A percentile compares a stretch with the other conserved stretches of the same genome.
Conservation (phyloP, 1,140 invertebrate genomes). For the Habropoda laboriosa region DNA sequence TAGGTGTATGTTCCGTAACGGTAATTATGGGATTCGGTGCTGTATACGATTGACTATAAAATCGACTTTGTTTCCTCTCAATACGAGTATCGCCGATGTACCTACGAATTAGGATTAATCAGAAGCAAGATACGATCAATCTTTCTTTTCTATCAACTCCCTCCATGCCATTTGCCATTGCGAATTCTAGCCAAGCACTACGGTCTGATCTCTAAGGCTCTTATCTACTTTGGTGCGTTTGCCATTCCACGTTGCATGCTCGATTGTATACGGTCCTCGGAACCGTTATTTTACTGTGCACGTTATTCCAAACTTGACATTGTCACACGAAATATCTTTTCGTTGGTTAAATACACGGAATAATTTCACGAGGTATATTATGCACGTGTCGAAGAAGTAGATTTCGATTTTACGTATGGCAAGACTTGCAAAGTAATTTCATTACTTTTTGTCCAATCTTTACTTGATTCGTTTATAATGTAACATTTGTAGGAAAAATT, state of each 20-base stretch:
- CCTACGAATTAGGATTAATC: constrained; percentile 63
- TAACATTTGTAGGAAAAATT: too few species aligned
- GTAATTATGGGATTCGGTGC: constrained; percentile 96
- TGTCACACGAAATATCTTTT: neutral
- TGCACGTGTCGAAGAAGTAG: neutral
- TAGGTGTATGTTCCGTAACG: constrained; percentile 96
- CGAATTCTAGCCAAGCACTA: constrained; percentile 66
- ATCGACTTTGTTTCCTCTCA: constrained; percentile 78
- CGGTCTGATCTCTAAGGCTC: constrained; percentile 47
- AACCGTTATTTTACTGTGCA: constrained; percentile 20
- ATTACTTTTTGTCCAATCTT: too few species aligned
- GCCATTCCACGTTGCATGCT: constrained; percentile 58
- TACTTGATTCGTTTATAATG: too few species aligned
- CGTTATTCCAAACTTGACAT: constrained; percentile 16
- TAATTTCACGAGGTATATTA: neutral
- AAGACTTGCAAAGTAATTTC: too few species aligned
- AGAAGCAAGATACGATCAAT: neutral
- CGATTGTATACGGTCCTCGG: constrained; percentile 20
- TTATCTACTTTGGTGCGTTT: constrained; percentile 55
- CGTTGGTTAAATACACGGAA: neutral
- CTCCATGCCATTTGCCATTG: constrained; percentile 60
- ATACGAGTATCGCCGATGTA: constrained; percentile 77
- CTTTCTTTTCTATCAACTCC: neutral
- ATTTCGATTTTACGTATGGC: too few species aligned
- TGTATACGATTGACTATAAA: constrained; percentile 80